Base-by-base conservation (phyloP, 2,797 vertebrate species). In the Fistularia tabacaria region DNA sequence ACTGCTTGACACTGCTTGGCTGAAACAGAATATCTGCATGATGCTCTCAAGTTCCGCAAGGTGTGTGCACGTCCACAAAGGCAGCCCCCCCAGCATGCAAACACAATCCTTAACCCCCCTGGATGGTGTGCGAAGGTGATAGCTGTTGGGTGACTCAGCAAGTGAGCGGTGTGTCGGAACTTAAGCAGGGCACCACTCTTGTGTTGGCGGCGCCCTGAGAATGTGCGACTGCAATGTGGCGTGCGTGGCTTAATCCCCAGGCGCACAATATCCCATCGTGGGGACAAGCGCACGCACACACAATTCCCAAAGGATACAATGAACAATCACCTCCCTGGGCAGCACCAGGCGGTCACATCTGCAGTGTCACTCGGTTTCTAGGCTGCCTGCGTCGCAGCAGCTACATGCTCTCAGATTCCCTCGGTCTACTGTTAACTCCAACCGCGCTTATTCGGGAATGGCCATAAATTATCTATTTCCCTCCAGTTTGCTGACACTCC, bases 381-480 rank as follows among this genome's bases (percentile, higher is more conserved):
- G 47, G 49, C 51, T 25, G 51, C 14, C 38, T 7, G 25, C 8
- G 49, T 47, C 36, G 54, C 36, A 61, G 54, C 42, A 25, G 37
- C 14, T 49, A 49, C 62, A 69, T 37, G 2, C 47, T 62, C 53
- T 44, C 46, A 57, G 46, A 49, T 58, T 46, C 49, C 63, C 54
- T 55, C 60, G 46, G 36, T 54, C 62, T 49, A 50, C 49, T 59
- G 65, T 73, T 55, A 68, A 58, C 74, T 8, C 59, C 54, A 56
- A 43, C 49, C 55, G 42, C 15, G 1, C 72, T 80, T 84, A 74
- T 82, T 80, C 51, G 38, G 77, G 61, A 76, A 51, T 38, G 12
- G 57, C 54, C 62, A 88, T 90, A 56, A 88, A 89, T 91, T 76
- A 88, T 88, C 74, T 57, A 87, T 77, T 51, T 37, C 42, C 47